phyloP scores from a whole-genome alignment of 2,888 invertebrate species.

The Drosophila ustulata region DNA sequence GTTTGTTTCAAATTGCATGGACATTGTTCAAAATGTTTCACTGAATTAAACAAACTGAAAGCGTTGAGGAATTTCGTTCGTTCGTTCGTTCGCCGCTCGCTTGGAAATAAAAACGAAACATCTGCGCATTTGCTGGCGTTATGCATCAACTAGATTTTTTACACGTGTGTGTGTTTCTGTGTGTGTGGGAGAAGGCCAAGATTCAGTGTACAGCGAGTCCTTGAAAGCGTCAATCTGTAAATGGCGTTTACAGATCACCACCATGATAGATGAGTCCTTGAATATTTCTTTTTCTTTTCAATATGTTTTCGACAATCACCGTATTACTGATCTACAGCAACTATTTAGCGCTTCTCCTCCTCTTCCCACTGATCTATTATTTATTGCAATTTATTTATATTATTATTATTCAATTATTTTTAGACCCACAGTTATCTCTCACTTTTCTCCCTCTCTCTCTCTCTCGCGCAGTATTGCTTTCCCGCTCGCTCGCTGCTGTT shows the following conservation, averaged over 20 bases:
- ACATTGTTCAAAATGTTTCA: slow-evolving; percentile 78
- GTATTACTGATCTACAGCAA: neutral
- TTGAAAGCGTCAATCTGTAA: slow-evolving; percentile 11
- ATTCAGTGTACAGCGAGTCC: slow-evolving; percentile 12
- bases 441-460: slow-evolving; percentile 6
- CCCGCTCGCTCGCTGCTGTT: slow-evolving; percentile 58
- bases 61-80: slow-evolving; percentile 65
- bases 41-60: slow-evolving; percentile 62
- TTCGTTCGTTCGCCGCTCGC: slow-evolving; percentile 7
- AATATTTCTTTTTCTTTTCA: neutral
- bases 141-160: slow-evolving; percentile 65
- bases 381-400: neutral
- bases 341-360: neutral
- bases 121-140: slow-evolving; percentile 75
- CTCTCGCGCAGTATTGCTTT: slow-evolving; percentile 20
- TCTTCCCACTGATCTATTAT: slow-evolving; percentile 18
- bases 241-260: neutral
- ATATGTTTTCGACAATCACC: neutral
- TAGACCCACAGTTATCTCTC: slow-evolving; percentile 21
- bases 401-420: slow-evolving; percentile 48
- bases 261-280: slow-evolving; percentile 4
- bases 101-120: slow-evolving; percentile 67
- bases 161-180: neutral
- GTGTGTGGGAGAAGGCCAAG: slow-evolving; percentile 29
- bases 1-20: slow-evolving; percentile 80